A percentile compares a stretch with the other conserved stretches of the same genome.
Evolutionary conservation across 2,113 vertebrate genomes (phyloP).

Genomic region (Callaeas wilsoni): DNA sequence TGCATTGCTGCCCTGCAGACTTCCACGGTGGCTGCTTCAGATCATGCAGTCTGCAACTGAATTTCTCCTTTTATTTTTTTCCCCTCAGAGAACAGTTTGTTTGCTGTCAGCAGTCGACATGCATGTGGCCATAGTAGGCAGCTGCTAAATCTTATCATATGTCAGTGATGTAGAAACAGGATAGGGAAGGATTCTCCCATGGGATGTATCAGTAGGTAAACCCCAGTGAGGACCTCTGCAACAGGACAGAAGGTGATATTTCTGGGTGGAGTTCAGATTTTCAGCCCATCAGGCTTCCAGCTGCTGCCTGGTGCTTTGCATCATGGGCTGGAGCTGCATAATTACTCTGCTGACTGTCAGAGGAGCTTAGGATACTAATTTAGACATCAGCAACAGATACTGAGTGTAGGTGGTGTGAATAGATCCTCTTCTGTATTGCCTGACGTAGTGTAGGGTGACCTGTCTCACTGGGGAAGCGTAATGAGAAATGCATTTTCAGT

Average conservation of each 20-base stretch:
- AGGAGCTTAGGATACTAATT: background rate
- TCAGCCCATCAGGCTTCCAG: background rate
- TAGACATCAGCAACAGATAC: background rate
- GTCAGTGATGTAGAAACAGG: background rate
- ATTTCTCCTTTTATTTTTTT: background rate
- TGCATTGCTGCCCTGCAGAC: background rate
- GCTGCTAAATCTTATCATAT: background rate
- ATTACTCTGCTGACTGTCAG: background rate
- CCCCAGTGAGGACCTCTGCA: background rate
- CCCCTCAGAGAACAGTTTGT: background rate
- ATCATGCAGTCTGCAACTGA: background rate
- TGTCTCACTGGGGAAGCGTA: background rate
- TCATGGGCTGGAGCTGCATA: background rate
- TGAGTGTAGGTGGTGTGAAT: background rate
- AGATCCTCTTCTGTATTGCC: background rate
- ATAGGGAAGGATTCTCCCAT: background rate
- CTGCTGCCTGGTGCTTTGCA: background rate
- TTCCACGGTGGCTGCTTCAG: background rate
- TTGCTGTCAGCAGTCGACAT: background rate
- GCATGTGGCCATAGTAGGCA: background rate
- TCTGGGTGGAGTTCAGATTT: background rate
- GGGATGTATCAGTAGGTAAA: background rate
- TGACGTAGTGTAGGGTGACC: background rate
- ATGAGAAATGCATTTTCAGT: background rate
- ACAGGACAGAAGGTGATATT: background rate